phyloP scores from a whole-genome alignment of 2,797 vertebrate species.

The Siniperca scherzeri region DNA sequence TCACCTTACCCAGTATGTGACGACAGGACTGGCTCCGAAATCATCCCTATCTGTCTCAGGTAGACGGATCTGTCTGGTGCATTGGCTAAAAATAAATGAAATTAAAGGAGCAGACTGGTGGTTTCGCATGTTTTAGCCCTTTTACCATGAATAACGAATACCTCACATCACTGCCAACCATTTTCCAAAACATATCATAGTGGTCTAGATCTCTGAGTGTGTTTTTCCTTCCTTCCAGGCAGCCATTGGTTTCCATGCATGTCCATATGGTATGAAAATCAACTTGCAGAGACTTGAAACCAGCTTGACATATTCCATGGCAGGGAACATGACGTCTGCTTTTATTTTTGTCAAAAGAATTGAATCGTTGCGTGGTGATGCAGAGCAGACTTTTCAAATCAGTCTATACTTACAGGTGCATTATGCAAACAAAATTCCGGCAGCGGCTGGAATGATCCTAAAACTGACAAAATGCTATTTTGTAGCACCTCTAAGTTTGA shows the following conservation, averaged over 20 bases:
- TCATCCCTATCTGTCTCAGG: slow-evolving; percentile 22
- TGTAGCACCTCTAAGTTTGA: not conserved
- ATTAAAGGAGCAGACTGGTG: slow-evolving; percentile 35
- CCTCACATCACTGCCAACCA: slow-evolving; percentile 55
- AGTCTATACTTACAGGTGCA: not conserved
- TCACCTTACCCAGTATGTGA: slow-evolving; percentile 34
- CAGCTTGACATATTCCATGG: slow-evolving; percentile 41
- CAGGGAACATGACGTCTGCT: slow-evolving; percentile 13
- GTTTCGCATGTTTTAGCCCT: slow-evolving; percentile 41
- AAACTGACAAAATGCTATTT: not conserved
- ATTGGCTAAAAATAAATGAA: slow-evolving; percentile 33
- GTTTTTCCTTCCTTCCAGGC: slow-evolving; percentile 50
- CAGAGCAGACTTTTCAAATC: not conserved
- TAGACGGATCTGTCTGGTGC: slow-evolving; percentile 30
- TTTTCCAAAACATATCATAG: slow-evolving; percentile 60
- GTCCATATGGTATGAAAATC: slow-evolving; percentile 63
- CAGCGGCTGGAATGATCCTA: not conserved
- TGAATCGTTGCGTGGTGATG: not conserved
- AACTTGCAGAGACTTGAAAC: slow-evolving; percentile 38
- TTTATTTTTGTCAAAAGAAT: slow-evolving; percentile 29
- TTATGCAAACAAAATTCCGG: not conserved
- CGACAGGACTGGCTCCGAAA: not conserved
- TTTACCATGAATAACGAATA: slow-evolving; percentile 43
- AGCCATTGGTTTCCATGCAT: slow-evolving; percentile 53
- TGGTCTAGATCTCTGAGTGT: slow-evolving; percentile 44